Percentiles rank a stretch among this genome's conserved stretches.
phyloP scores from a whole-genome alignment of 1,140 invertebrate species.

The Cherax destructor region DNA sequence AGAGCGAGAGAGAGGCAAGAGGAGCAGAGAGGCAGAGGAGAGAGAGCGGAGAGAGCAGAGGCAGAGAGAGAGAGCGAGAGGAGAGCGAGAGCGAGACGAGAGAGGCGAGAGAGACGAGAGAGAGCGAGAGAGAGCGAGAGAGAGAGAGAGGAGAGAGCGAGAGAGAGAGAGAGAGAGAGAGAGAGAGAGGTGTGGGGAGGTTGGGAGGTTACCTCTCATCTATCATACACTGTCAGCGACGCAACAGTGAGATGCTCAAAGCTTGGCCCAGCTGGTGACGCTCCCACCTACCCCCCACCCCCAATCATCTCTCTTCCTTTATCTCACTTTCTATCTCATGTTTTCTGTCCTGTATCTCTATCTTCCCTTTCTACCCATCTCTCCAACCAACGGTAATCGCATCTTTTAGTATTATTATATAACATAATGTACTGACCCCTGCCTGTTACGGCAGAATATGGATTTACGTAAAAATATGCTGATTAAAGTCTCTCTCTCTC shows the following conservation, averaged over 20 bases:
- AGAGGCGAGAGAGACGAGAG: not conserved
- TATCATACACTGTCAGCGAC: not conserved
- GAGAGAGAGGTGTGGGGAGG: not conserved
- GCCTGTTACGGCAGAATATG: no score
- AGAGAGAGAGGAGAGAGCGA: slow-evolving; percentile 16
- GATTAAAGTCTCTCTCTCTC: no score
- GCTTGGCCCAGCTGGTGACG: not conserved
- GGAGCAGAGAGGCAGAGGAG: not conserved
- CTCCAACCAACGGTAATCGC: no score
- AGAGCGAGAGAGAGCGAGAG: not conserved
- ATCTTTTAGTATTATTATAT: no score
- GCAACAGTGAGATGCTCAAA: not conserved
- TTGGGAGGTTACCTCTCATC: not conserved
- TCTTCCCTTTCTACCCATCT: not conserved
- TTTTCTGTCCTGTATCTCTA: no score
- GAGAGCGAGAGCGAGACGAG: not conserved
- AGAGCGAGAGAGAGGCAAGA: slow-evolving; percentile 19
- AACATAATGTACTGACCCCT: no score
- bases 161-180: slow-evolving; percentile 21
- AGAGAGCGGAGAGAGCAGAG: not conserved
- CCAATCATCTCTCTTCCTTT: not conserved
- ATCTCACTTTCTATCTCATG: not conserved
- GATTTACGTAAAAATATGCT: no score
- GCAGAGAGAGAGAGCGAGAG: not conserved
- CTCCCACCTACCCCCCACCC: not conserved